Evolutionary conservation across 92 coral and sea anemone species (phyloP), one percentile per base, ranked within the genome.

Genomic region (Epizoanthus rinbou): DNA sequence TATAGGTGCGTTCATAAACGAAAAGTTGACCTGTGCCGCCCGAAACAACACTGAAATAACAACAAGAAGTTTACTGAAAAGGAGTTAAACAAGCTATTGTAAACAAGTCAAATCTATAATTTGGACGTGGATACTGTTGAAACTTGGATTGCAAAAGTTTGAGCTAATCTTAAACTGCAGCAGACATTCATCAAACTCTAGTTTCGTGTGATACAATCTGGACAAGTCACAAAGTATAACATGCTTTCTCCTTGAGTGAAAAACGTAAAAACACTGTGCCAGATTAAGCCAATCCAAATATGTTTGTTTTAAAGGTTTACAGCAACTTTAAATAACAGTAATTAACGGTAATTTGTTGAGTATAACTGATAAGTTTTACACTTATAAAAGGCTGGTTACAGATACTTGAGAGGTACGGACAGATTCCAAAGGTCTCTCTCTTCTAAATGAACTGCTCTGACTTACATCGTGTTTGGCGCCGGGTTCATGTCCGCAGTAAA

Each of bases 251-350:
- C 17, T 41, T 69, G 64, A 43, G 58, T 39, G 56, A 62, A 78
- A 62, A 62, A 75, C 22, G 64, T 39, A 60, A 63, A 62, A 76
- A n/a, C 37, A 76, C 70, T 19, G 64, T 35, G 25, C 50, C 69
- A 58, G 81, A 74, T 74, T 74, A 74, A 50, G 57, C 50, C 68
- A 59, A 76, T 43, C 81, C 17, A 24, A 50, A 59, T 31, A 5
- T 78, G 82, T 78, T 78, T 78, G 41, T 43, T 78, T 62, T 62
- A 45, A 64, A 78, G 66, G 57, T 78, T n/a, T 24, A 78, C 63
- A 60, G 39, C 21, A 78, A 35, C 43, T 43, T 60, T 37, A 62
- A 19, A 78, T 60, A 57, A 78, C 71, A 25, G 62, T 9, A 41
- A 78, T 78, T 78, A 78, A 35, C 57, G n/a, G 13, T 37, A 78